Evolutionary conservation across 2,113 vertebrate species (phyloP).

Genomic region (Abramis brama): DNA sequence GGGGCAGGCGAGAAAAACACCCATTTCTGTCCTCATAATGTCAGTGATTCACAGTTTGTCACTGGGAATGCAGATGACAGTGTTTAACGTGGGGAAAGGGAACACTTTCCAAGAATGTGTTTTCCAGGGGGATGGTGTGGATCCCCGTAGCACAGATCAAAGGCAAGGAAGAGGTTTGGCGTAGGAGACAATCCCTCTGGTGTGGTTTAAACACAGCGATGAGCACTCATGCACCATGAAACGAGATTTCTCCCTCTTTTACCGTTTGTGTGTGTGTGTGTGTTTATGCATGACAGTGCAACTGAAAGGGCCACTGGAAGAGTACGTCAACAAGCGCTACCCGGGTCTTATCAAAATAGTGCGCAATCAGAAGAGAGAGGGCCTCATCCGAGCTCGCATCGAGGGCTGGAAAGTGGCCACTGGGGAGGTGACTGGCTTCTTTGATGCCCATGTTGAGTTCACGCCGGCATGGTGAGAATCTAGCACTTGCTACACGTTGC

Average conservation of each 20-base stretch:
- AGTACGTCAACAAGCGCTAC: constrained; percentile 95
- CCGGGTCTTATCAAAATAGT: constrained; percentile 95
- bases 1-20: constrained; percentile 48
- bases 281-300: constrained; percentile 79
- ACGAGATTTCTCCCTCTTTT: constrained; percentile 35
- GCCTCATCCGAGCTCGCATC: constrained; percentile 92
- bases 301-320: constrained; percentile 91
- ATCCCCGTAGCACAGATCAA: constrained; percentile 60
- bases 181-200: constrained; percentile 54
- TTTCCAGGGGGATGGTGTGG: not conserved
- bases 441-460: constrained; percentile 97
- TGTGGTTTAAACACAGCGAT: constrained; percentile 29
- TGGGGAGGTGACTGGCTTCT: constrained; percentile 91
- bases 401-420: constrained; percentile 96
- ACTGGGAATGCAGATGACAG: constrained; percentile 33
- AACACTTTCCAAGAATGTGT: constrained; percentile 40
- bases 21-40: constrained; percentile 39
- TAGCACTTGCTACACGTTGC: not conserved
- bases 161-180: constrained; percentile 40
- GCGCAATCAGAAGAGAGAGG: constrained; percentile 92
- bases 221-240: constrained; percentile 30
- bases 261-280: not conserved
- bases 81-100: constrained; percentile 37
- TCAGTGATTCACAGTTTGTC: constrained; percentile 30
- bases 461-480: constrained; percentile 89